Percentiles rank a stretch among this genome's conserved stretches.
Conservation (phyloP, 2,797 vertebrate species). For the Erethizon dorsatum region DNA sequence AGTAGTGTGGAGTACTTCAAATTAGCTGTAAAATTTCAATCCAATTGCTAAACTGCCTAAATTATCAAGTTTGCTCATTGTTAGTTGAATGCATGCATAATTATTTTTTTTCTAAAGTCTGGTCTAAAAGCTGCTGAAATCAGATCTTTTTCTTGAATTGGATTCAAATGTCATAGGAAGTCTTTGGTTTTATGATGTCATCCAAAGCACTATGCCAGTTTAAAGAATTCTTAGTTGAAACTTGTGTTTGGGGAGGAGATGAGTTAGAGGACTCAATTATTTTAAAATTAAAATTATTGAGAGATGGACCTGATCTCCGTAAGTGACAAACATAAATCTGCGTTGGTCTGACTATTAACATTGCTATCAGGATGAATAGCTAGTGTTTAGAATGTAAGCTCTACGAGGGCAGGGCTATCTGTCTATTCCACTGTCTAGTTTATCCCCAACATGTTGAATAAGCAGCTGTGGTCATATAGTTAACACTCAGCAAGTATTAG, state of each 20-base stretch:
- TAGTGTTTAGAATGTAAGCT: background rate
- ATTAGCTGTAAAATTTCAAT: conserved; percentile 85
- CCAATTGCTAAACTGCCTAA: conserved; percentile 85
- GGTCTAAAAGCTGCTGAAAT: conserved; percentile 86
- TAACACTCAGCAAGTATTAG: background rate
- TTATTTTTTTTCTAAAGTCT: conserved; percentile 85
- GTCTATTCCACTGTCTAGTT: background rate
- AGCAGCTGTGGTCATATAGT: background rate
- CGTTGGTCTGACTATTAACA: background rate
- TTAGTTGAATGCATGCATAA: conserved; percentile 87
- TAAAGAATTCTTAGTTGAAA: conserved; percentile 43
- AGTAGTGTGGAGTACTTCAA: conserved; percentile 79
- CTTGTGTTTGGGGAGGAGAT: conserved; percentile 16
- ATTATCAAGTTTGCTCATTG: conserved; percentile 86
- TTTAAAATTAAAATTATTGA: conserved; percentile 54
- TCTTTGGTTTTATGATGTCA: conserved; percentile 78
- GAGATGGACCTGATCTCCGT: background rate
- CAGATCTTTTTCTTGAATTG: conserved; percentile 84
- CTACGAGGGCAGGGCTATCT: background rate
- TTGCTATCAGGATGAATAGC: background rate
- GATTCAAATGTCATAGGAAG: conserved; percentile 81
- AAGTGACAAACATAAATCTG: background rate
- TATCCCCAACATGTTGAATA: background rate
- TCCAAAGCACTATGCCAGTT: background rate
- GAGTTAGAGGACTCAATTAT: conserved; percentile 9